Evolutionary conservation across 2,888 invertebrate species (phyloP).

Genomic region (Dorcus hopei): DNA sequence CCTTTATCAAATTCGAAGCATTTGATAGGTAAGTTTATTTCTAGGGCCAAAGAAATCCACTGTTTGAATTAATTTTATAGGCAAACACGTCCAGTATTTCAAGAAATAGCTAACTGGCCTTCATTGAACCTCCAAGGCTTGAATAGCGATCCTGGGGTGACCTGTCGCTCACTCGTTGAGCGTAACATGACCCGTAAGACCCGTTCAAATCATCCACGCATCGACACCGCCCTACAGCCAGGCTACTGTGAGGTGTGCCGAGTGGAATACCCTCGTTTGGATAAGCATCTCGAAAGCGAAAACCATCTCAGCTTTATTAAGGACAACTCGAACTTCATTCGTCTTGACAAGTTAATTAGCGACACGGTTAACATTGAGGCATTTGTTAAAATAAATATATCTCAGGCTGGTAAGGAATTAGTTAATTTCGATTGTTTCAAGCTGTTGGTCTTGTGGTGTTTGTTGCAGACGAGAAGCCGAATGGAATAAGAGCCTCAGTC

Average conservation of each 20-base stretch:
- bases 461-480: slow-evolving; percentile 11
- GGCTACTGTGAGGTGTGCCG: slow-evolving; percentile 83
- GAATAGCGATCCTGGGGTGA: slow-evolving; percentile 44
- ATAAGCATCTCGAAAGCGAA: slow-evolving; percentile 69
- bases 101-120: slow-evolving; percentile 64
- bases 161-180: slow-evolving; percentile 35
- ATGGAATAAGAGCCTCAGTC: slow-evolving; percentile 4
- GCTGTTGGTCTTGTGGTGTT: background rate
- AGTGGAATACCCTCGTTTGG: slow-evolving; percentile 66
- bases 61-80: slow-evolving; percentile 33
- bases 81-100: slow-evolving; percentile 60
- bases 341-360: slow-evolving; percentile 67
- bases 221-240: slow-evolving; percentile 42
- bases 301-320: slow-evolving; percentile 71
- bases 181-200: slow-evolving; percentile 56
- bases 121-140: slow-evolving; percentile 51
- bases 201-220: slow-evolving; percentile 37
- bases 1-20: slow-evolving; percentile 72
- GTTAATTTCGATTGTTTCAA: background rate
- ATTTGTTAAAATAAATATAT: slow-evolving; percentile 60
- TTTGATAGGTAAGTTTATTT: slow-evolving; percentile 56
- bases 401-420: slow-evolving; percentile 37
- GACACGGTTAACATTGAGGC: slow-evolving; percentile 65
- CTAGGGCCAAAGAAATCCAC: background rate
- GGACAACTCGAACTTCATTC: slow-evolving; percentile 71